These are phyloP conservation scores for Strigamia maritima DNA, from an alignment of 2,888 invertebrate species.

Conservation along the genomic window DNA sequence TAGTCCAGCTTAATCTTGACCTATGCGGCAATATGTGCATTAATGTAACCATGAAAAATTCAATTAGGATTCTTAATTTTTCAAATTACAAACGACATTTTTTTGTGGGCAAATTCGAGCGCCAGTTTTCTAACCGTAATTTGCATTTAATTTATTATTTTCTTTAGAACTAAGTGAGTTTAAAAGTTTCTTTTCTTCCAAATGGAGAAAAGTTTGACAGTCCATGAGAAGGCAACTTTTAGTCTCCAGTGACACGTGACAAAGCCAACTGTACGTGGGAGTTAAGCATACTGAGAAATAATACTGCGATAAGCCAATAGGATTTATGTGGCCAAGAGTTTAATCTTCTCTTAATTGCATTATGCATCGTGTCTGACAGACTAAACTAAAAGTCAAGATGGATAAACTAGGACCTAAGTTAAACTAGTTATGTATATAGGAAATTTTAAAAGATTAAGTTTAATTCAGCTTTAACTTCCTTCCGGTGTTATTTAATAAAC, in stretches of 20 bases:
- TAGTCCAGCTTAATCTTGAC: slow-evolving; percentile 22
- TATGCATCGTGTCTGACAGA: background rate
- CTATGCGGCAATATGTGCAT: background rate
- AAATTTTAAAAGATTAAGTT: background rate
- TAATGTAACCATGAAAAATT: slow-evolving; percentile 31
- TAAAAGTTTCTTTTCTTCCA: background rate
- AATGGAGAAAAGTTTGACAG: background rate
- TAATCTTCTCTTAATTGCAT: background rate
- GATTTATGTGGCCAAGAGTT: background rate
- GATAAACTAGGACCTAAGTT: too few relatives aligned
- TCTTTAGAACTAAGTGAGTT: background rate
- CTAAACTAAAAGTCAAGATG: too few relatives aligned
- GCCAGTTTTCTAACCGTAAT: background rate
- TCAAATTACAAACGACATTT: background rate
- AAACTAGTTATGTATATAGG: too few relatives aligned
- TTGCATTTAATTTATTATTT: slow-evolving; percentile 11
- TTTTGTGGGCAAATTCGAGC: background rate
- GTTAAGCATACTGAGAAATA: background rate
- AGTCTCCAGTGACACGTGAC: background rate
- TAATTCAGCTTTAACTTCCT: background rate
- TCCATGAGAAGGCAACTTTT: background rate
- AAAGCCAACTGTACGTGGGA: background rate
- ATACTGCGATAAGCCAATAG: slow-evolving; percentile 8
- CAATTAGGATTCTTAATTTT: slow-evolving; percentile 21
- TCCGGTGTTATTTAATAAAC: background rate